These are phyloP conservation scores for Leucoraja erinaceus DNA, from an alignment of 2,113 vertebrate genomes.

Conservation along the genomic window DNA sequence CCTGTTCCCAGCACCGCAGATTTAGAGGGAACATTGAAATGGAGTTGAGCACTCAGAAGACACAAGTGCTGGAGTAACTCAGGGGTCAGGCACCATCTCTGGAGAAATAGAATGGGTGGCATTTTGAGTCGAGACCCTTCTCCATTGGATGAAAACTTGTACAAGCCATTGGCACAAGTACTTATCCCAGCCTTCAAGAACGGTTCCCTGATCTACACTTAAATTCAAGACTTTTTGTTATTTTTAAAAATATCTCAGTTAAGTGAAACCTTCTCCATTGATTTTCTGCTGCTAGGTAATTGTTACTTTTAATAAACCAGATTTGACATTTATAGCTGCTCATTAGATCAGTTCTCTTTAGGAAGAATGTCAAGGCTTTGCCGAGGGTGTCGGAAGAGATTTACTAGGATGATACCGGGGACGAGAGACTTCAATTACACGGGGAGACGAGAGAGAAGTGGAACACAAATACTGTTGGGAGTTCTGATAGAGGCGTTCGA, in stretches of 20 bases:
- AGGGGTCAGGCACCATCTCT: no score
- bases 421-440: no score
- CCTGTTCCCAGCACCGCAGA: neutral
- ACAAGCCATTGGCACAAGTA: neutral
- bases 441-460: no score
- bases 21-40: neutral
- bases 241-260: neutral
- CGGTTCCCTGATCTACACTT: neutral
- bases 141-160: neutral
- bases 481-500: no score
- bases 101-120: no score
- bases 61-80: no score
- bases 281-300: neutral
- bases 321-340: neutral
- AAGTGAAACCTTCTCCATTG: neutral
- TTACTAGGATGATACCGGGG: no score
- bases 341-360: neutral
- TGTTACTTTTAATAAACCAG: constrained; percentile 13
- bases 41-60: neutral
- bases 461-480: no score
- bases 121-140: neutral
- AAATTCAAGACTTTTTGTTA: neutral
- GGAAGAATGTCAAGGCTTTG: no score
- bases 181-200: neutral
- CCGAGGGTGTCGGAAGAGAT: no score